A percentile compares a stretch with the other conserved stretches of the same genome.
Evolutionary conservation across 92 coral and sea anemone genomes (phyloP).

Genomic region (Virgularia gustaviana): DNA sequence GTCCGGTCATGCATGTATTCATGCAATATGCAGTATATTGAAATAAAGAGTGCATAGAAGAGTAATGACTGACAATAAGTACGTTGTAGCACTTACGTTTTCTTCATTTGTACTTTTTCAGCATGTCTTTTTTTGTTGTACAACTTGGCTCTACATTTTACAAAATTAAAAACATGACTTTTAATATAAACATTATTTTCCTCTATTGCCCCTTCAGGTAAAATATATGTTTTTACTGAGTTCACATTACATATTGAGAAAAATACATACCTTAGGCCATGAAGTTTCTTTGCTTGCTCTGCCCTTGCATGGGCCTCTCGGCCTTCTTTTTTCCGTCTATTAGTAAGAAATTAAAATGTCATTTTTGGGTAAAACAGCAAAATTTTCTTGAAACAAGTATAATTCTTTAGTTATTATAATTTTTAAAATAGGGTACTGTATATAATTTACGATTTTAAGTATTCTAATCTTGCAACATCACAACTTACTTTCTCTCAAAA

Average conservation of each 20-base stretch:
- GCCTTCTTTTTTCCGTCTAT: slow-evolving; percentile 87
- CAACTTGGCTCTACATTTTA: slow-evolving; percentile 65
- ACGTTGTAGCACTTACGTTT: slow-evolving; percentile 68
- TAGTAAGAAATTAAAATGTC: not conserved
- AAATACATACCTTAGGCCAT: slow-evolving; percentile 97
- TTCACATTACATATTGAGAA: too few species aligned
- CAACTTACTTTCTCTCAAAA: slow-evolving; percentile 90
- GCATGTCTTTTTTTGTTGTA: slow-evolving; percentile 94
- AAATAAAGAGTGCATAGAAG: too few species aligned
- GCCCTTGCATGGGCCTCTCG: slow-evolving; percentile 91
- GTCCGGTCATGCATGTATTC: too few species aligned
- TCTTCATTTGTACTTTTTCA: slow-evolving; percentile 99
- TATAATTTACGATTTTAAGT: too few species aligned
- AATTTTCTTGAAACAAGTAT: too few species aligned
- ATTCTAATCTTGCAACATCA: too few species aligned
- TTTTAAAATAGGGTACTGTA: too few species aligned
- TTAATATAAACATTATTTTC: not conserved
- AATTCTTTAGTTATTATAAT: too few species aligned
- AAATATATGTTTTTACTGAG: not conserved
- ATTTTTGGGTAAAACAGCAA: not conserved
- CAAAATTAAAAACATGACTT: not conserved
- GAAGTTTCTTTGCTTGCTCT: slow-evolving; percentile 91
- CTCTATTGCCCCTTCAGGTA: not conserved
- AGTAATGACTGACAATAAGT: too few species aligned
- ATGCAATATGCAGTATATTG: too few species aligned